Evolutionary conservation across 1,140 invertebrate species (phyloP), one percentile per base, ranked within the genome.

Genomic region (Drosophila rufa): DNA sequence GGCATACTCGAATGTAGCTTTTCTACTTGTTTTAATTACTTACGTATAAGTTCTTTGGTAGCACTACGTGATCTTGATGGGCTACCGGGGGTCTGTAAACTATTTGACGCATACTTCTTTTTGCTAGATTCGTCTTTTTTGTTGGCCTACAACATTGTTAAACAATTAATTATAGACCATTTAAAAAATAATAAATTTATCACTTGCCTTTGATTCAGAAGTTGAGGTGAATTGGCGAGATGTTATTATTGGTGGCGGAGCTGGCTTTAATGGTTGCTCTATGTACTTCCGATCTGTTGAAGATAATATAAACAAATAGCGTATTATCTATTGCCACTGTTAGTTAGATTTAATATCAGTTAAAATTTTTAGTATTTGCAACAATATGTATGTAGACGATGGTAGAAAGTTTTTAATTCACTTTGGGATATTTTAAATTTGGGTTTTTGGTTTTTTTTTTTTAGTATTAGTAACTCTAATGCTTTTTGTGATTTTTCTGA

Each of bases 1-100:
- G 27, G 5, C 27, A 5, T 4, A 30, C 27, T 30, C 27, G 27
- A 7, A 5, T 30, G 27, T 6, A 30, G 27, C 27, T 30, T 30
- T 30, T 1, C 5, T 30, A 30, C 27, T 36, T 36, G 33, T 36
- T n/a, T 55, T n/a, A 19, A 56, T 55, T 46, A 95, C 96, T 94
- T 94, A 98, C 97, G 94, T 90, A 97, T 96, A 71, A 98, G 93
- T 94, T 98, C 97, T 94, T 98, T 98, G 1, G 97, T 98, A 22
- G 97, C 95, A 92, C 96, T 98, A 77, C 97, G 95, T 12, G 97
- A 98, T 93, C 97, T 95, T 3, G 90, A 96, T 94, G 96, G 94
- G 93, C 95, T 96, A 45, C 95, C 95, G 11, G 95, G 95, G 9
- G 96, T 94, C 80, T 96, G 96, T 51, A 92, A 79, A 19, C 96